Evolutionary conservation across 2,797 vertebrate species (phyloP), one percentile per base, ranked within the genome.

Genomic region (Pteropus rufus): DNA sequence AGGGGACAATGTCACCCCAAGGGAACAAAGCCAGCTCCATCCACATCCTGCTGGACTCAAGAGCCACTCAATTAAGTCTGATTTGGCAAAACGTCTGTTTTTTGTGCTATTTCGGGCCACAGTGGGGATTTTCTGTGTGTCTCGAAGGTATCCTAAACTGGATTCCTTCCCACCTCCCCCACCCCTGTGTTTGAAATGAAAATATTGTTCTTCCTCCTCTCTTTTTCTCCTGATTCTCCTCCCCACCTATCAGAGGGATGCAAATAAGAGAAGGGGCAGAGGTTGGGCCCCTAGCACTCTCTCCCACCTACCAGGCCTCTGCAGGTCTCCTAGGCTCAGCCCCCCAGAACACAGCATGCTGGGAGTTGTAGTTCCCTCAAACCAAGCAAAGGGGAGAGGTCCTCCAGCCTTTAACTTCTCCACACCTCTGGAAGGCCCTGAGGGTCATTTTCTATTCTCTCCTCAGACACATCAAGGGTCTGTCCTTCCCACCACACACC

Each of bases 101-200:
- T 98, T 97, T 97, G 97, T 98, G 98, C 98, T 98, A 98, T 98
- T 98, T 98, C 70, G 85, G 98, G 98, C 98, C 98, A 95, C 87
- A 94, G 98, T 98, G 98, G 98, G 98, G 98, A 89, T 97, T 98
- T 98, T 98, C 98, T 98, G 98, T 96, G 97, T 88, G 93, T 98
- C 98, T 98, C 98, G 98, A 98, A 98, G 98, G 98, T 97, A 98
- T 97, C 98, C 98, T 98, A 98, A 98, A 98, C 97, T 91, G 73
- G n/a, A 97, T 98, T 98, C 95, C 41, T 95, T 89, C 76, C 73
- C 54, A 73, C 65, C 64, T 88, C 95, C 87, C 80, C 56, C 26
- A 96, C 46, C 64, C 79, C 92, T 98, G 56, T 98, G 97, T 98
- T 98, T 98, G 97, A 98, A 97, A 98, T 97, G 97, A 98, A 98